A percentile compares a stretch with the other conserved stretches of the same genome.
phyloP scores from a whole-genome alignment of 1,140 invertebrate genomes.

The Leucophenga varia region DNA sequence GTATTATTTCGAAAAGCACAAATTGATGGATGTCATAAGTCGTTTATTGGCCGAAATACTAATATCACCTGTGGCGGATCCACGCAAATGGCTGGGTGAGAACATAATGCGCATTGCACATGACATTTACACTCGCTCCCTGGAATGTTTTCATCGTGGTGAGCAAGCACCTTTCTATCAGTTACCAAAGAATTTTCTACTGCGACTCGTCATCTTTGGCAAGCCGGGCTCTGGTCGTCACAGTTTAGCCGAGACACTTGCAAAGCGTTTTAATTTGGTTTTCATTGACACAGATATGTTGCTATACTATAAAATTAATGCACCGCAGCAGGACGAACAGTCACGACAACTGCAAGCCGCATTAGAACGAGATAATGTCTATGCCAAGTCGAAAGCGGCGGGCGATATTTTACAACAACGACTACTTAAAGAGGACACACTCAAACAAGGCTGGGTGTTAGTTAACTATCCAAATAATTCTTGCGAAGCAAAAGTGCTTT shows the following conservation, averaged over 20 bases:
- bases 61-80: conserved; percentile 14
- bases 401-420: conserved; percentile 29
- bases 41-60: conserved; percentile 36
- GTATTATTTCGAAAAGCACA: conserved; percentile 48
- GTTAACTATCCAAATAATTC: conserved; percentile 41
- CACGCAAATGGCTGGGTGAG: conserved; percentile 35
- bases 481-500: conserved; percentile 39
- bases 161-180: conserved; percentile 26
- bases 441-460: conserved; percentile 41
- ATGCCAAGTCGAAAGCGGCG: conserved; percentile 28
- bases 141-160: conserved; percentile 33
- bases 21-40: conserved; percentile 42
- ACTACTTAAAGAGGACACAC: conserved; percentile 33
- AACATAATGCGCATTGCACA: conserved; percentile 32
- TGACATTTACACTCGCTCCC: conserved; percentile 30
- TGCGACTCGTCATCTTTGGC: conserved; percentile 42
- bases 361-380: conserved; percentile 23
- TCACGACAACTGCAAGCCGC: conserved; percentile 21
- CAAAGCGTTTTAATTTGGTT: conserved; percentile 37
- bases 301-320: conserved; percentile 35
- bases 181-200: conserved; percentile 28
- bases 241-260: conserved; percentile 31
- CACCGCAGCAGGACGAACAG: conserved; percentile 5
- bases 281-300: conserved; percentile 40
- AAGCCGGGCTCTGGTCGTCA: conserved; percentile 36